phyloP scores from a whole-genome alignment of 2,888 invertebrate genomes.

The Darwinula stevensoni region DNA sequence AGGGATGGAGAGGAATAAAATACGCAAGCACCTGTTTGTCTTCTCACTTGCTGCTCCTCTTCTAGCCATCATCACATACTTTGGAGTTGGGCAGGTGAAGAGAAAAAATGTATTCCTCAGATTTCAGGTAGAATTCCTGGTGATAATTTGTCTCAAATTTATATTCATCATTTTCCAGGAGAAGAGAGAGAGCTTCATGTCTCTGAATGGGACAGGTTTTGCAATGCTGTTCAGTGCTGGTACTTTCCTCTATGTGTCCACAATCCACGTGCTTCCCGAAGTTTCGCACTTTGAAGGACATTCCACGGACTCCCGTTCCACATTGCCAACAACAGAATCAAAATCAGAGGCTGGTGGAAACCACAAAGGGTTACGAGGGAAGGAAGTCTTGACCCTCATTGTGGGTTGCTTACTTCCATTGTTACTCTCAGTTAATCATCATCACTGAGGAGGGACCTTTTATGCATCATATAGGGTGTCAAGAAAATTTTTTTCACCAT shows the following conservation, averaged over 20 bases:
- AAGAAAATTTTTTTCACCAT: too few species aligned
- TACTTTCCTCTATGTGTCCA: constrained; percentile 92
- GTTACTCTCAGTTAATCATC: constrained; percentile 66
- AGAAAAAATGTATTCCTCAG: too few species aligned
- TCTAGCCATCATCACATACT: constrained; percentile 63
- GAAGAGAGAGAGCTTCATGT: constrained; percentile 61
- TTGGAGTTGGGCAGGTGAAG: constrained; percentile 45
- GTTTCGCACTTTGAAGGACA: constrained; percentile 18
- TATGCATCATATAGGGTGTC: too few species aligned
- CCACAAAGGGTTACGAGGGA: constrained; percentile 15
- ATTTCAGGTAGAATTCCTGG: too few species aligned
- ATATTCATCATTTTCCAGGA: constrained; percentile 25
- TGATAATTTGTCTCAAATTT: constrained; percentile 6
- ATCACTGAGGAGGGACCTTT: too few species aligned
- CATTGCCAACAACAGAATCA: not conserved
- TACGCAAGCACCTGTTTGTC: constrained; percentile 58
- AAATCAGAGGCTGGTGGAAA: constrained; percentile 13
- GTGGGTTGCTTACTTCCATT: constrained; percentile 63
- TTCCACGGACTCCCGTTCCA: constrained; percentile 11
- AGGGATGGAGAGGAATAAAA: constrained; percentile 60
- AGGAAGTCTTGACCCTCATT: constrained; percentile 53
- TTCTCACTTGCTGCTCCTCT: constrained; percentile 81
- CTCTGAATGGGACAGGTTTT: constrained; percentile 74
- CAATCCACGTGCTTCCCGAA: constrained; percentile 92
- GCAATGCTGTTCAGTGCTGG: constrained; percentile 98